Base-by-base conservation (phyloP, 2,888 invertebrate species). In the Diachrysia chrysitis region DNA sequence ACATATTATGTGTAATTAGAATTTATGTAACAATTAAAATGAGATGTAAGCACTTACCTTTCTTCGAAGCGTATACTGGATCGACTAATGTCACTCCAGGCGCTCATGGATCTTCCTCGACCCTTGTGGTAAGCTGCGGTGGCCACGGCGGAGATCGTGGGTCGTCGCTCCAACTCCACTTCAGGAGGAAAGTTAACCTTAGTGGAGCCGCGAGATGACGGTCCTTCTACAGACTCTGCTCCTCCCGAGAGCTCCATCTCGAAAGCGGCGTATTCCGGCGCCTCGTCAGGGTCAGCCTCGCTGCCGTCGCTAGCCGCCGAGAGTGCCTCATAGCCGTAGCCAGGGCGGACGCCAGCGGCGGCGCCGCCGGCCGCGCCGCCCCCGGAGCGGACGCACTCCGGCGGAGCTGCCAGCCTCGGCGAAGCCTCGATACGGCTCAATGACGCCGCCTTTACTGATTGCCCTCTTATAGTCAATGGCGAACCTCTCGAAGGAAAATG, bases 81-180 rank as follows among this genome's bases (percentile, higher is more conserved):
- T 66, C 98, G 96, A 85, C 98, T 98, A 88, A 98, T 97, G 87
- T 98, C 98, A 85, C 98, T 98, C 98, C 98, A 98, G 48, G 97
- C 98, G 86, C 98, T 98, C 97, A 98, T 97, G 77, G 98, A 98
- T 46, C 97, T 95, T 2, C 96, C 98, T 89, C 93, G 96, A 72
- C 94, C 96, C 19, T 96, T 92, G 79, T 95, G 95, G 77, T 96
- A 93, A 56, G 92, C 88, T 10, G 96, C 94, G 55, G 94, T 87
- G 56, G 95, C 87, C 54, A 95, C 78, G 64, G 95, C 90, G 21
- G 95, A 86, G 53, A 93, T 91, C 2, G 93, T 93, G 14, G 96
- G 91, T 21, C 95, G 88, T 19, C 93, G 89, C 89, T 96, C 95
- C 87, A 92, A 89, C 90, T 94, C 92, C 88, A 96, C 90, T 74